Conservation (phyloP, 2,797 vertebrate species). For the Octomys mimax region DNA sequence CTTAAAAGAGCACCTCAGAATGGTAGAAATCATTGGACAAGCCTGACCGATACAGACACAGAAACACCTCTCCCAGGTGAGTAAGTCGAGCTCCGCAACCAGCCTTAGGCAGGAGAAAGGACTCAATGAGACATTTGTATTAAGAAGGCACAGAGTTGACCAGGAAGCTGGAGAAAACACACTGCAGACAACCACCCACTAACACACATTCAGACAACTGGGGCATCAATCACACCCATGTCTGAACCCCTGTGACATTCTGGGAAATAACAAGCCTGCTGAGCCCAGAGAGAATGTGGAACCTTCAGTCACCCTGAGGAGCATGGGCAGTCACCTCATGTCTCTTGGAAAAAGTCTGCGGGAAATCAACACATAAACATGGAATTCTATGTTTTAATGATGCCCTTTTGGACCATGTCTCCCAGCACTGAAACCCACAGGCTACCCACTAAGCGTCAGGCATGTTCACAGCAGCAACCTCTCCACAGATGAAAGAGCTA, state of each 20-base stretch:
- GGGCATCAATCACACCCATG: not conserved
- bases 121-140: not conserved
- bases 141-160: not conserved
- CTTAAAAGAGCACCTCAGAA: not conserved
- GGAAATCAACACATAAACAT: not conserved
- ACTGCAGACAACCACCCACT: not conserved
- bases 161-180: not conserved
- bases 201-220: not conserved
- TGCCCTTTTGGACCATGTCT: not conserved
- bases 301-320: not conserved
- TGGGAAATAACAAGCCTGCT: no score
- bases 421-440: not conserved
- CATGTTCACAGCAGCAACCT: not conserved
- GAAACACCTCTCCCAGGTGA: not conserved
- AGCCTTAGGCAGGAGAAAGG: not conserved
- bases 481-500: not conserved
- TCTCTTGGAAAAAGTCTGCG: not conserved
- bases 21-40: not conserved
- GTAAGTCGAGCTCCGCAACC: not conserved
- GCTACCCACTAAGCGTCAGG: not conserved
- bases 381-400: not conserved
- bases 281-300: not conserved
- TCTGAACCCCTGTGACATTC: no score
- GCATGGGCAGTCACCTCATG: accelerated
- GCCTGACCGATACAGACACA: not conserved